Percentiles rank a stretch among this genome's conserved stretches.
Evolutionary conservation across 1,140 invertebrate genomes (phyloP).

Genomic region (Dendroctonus valens): DNA sequence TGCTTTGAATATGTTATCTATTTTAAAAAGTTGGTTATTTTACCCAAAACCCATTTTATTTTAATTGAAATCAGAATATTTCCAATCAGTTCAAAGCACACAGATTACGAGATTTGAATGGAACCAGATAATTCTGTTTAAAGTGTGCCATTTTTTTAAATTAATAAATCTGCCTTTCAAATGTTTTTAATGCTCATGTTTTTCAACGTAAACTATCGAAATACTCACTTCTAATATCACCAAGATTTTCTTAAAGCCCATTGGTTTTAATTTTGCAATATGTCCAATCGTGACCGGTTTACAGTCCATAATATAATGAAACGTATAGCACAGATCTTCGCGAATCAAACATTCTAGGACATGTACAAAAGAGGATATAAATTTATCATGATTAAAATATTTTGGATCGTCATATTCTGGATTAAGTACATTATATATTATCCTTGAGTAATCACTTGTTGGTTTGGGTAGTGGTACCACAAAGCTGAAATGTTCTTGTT

Average conservation of each 20-base stretch:
- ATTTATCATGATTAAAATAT: not conserved
- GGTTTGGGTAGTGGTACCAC: slow-evolving; percentile 3
- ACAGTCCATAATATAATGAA: slow-evolving; percentile 17
- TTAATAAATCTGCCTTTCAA: no score
- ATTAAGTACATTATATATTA: not conserved
- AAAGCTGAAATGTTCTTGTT: not conserved
- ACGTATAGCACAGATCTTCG: not conserved
- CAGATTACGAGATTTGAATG: not conserved
- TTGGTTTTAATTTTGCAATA: slow-evolving; percentile 39
- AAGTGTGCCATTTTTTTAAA: no score
- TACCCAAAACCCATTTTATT: not conserved
- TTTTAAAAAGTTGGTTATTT: not conserved
- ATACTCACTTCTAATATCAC: not conserved
- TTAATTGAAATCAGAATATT: not conserved
- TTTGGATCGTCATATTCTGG: slow-evolving; percentile 48
- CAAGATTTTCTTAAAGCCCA: not conserved
- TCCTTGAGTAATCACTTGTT: not conserved
- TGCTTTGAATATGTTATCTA: not conserved
- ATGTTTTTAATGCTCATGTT: no score
- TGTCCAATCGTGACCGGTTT: not conserved
- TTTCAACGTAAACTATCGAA: no score
- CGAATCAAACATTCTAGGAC: not conserved
- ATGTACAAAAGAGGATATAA: slow-evolving; percentile 25
- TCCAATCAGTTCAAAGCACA: not conserved
- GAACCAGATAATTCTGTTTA: no score